Evolutionary conservation across 2,888 invertebrate species (phyloP).

Genomic region (Scelioninae gen. 1): DNA sequence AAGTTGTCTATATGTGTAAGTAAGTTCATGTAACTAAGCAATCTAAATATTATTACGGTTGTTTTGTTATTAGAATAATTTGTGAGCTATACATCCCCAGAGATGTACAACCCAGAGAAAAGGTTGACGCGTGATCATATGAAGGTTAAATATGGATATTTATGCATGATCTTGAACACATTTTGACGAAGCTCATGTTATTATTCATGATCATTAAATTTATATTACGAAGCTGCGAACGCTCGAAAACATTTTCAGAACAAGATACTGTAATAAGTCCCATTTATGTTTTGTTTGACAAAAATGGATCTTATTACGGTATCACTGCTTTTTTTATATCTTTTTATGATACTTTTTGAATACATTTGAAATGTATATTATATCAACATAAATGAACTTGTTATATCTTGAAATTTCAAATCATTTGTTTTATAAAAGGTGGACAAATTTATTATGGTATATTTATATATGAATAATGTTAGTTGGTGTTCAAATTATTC

Average conservation of each 20-base stretch:
- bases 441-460: too few relatives aligned
- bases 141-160: constrained; percentile 7
- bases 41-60: background rate
- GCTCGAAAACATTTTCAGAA: background rate
- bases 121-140: background rate
- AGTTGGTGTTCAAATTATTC: too few relatives aligned
- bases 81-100: background rate
- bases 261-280: too few relatives aligned
- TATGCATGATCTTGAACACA: constrained; percentile 22
- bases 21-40: background rate
- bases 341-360: too few relatives aligned
- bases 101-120: background rate
- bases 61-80: background rate
- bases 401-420: too few relatives aligned
- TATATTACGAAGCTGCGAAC: background rate
- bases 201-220: background rate
- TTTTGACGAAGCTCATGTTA: constrained; percentile 11
- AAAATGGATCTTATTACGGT: too few relatives aligned
- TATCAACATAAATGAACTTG: too few relatives aligned
- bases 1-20: background rate
- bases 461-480: too few relatives aligned
- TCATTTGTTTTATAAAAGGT: too few relatives aligned
- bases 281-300: too few relatives aligned
- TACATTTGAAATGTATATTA: too few relatives aligned
- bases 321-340: too few relatives aligned